Evolutionary conservation across 2,888 invertebrate genomes (phyloP).

Genomic region (Peribatodes rhomboidaria): DNA sequence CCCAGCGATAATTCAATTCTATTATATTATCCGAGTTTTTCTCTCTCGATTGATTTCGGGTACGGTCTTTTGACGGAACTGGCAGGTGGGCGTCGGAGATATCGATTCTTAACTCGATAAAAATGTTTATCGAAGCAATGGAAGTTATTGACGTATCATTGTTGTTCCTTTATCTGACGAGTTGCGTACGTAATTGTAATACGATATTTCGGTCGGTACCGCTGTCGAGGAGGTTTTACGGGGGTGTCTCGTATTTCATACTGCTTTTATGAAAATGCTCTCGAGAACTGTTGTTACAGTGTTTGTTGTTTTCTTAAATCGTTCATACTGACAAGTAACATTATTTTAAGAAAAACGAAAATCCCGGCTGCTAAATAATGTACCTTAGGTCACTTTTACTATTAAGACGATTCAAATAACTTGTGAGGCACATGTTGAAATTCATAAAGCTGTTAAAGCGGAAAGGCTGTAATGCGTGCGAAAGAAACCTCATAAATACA

Average conservation of each 20-base stretch:
- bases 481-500: no score
- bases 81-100: constrained; percentile 33
- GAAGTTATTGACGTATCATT: constrained; percentile 28
- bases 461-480: no score
- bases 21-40: constrained; percentile 79
- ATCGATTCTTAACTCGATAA: constrained; percentile 40
- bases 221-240: constrained; percentile 5
- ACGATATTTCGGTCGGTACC: constrained; percentile 12
- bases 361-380: no score
- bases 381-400: no score
- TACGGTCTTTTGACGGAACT: constrained; percentile 44
- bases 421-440: no score
- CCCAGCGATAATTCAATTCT: constrained; percentile 83
- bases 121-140: constrained; percentile 26
- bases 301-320: neutral
- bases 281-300: neutral
- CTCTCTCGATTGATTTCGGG: constrained; percentile 78
- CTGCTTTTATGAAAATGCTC: constrained; percentile 23
- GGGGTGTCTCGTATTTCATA: constrained; percentile 9
- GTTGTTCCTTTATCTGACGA: constrained; percentile 31
- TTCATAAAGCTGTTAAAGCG: no score
- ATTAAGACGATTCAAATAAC: no score
- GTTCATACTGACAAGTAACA: neutral
- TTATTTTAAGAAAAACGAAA: no score
- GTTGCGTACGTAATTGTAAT: constrained; percentile 27